These are phyloP conservation scores for Hippocampus guttulatus DNA, from an alignment of 2,113 vertebrate genomes.

Conservation along the genomic window DNA sequence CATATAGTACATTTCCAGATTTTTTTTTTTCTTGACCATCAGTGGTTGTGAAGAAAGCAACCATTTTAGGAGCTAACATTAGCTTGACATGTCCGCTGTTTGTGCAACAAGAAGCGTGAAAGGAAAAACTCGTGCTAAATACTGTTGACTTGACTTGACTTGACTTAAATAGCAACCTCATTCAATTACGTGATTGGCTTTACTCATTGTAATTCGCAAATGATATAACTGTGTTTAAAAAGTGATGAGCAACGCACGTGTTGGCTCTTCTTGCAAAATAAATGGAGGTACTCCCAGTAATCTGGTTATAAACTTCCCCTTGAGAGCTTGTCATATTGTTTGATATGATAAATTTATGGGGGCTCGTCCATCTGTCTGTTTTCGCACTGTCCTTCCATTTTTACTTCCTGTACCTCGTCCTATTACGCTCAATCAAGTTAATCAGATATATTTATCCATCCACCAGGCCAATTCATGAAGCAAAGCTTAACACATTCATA, in stretches of 20 bases:
- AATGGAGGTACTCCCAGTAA: slow-evolving; percentile 55
- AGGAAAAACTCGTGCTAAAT: background rate
- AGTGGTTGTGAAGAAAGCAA: too few species aligned
- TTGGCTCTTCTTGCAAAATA: slow-evolving; percentile 52
- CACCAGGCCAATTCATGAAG: too few species aligned
- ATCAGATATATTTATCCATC: too few species aligned
- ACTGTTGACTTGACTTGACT: too few species aligned
- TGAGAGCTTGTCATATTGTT: slow-evolving; percentile 59
- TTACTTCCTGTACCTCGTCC: background rate
- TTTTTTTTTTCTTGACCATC: too few species aligned
- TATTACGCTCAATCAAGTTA: too few species aligned
- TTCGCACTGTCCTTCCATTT: slow-evolving; percentile 18
- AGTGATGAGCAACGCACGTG: slow-evolving; percentile 31
- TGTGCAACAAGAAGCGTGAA: too few species aligned
- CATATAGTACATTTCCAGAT: too few species aligned
- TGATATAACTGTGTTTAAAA: slow-evolving; percentile 49
- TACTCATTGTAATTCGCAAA: slow-evolving; percentile 30
- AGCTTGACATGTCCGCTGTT: too few species aligned
- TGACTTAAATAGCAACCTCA: background rate
- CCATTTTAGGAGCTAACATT: too few species aligned
- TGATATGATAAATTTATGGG: too few species aligned
- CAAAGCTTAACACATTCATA: too few species aligned
- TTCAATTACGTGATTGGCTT: slow-evolving; percentile 16
- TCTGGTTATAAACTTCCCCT: slow-evolving; percentile 58
- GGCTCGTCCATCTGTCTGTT: slow-evolving; percentile 16